Percentiles rank a stretch among this genome's conserved stretches.
Conservation (phyloP, 2,113 vertebrate genomes). For the Dissostichus mawsoni region DNA sequence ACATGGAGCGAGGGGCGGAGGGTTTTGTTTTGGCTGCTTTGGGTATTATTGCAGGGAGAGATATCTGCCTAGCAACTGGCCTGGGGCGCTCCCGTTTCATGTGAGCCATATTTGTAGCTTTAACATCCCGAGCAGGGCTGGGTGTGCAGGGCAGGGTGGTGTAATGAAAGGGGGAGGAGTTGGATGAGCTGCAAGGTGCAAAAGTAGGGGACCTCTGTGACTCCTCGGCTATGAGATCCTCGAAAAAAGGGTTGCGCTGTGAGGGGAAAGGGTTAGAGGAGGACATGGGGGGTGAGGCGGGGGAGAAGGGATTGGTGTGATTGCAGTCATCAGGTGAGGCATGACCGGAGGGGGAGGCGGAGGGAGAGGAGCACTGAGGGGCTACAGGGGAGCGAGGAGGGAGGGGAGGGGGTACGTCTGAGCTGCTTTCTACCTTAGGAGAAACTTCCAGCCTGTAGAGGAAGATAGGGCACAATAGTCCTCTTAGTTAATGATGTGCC, state of each 20-base stretch:
- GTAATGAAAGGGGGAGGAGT: slow-evolving; percentile 72
- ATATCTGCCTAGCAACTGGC: slow-evolving; percentile 81
- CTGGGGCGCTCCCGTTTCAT: slow-evolving; percentile 77
- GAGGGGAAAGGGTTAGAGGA: slow-evolving; percentile 91
- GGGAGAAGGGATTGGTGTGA: slow-evolving; percentile 75
- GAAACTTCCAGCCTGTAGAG: slow-evolving; percentile 98
- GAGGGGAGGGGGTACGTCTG: slow-evolving; percentile 86
- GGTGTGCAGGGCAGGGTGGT: slow-evolving; percentile 74
- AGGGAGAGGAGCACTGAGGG: slow-evolving; percentile 75
- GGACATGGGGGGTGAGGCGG: slow-evolving; percentile 80
- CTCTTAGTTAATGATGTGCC: slow-evolving; percentile 90
- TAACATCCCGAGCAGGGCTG: slow-evolving; percentile 62
- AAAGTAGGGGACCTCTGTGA: slow-evolving; percentile 90
- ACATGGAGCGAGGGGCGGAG: slow-evolving; percentile 67
- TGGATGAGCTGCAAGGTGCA: slow-evolving; percentile 85
- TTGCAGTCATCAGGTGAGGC: slow-evolving; percentile 66
- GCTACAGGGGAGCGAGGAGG: slow-evolving; percentile 82
- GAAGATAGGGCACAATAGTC: slow-evolving; percentile 93
- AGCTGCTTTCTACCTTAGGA: slow-evolving; percentile 97
- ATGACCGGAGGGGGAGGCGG: slow-evolving; percentile 69
- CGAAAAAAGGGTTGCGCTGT: slow-evolving; percentile 94
- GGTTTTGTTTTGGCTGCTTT: slow-evolving; percentile 43
- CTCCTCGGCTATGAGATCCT: slow-evolving; percentile 91
- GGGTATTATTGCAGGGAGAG: slow-evolving; percentile 75
- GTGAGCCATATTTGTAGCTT: slow-evolving; percentile 49